Conservation (phyloP, 2,113 vertebrate genomes). For the Corythaixoides concolor region DNA sequence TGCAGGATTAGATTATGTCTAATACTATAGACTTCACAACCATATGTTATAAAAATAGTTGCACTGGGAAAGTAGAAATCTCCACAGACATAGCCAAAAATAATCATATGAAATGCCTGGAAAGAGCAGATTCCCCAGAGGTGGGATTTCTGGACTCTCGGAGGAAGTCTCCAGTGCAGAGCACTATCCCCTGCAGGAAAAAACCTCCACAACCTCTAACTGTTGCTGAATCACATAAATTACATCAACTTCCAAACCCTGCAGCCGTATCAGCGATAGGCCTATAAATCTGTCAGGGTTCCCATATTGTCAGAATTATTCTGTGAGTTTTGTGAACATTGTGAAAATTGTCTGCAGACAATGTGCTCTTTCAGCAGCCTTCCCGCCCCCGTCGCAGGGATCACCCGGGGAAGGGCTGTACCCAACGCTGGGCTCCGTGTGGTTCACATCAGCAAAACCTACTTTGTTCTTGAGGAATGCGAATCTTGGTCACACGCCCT, state of each 20-base stretch:
- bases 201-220: neutral
- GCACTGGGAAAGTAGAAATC: conserved; percentile 31
- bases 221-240: conserved; percentile 1
- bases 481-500: neutral
- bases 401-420: neutral
- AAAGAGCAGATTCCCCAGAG: conserved; percentile 44
- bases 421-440: neutral
- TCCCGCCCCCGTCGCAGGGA: neutral
- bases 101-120: conserved; percentile 26
- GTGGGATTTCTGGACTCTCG: neutral
- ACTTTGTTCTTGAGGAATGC: neutral
- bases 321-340: neutral
- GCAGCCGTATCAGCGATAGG: neutral
- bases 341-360: neutral
- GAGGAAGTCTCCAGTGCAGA: conserved; percentile 2
- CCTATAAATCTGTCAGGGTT: conserved; percentile 1
- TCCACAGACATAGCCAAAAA: conserved; percentile 51
- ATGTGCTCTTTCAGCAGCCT: conserved; percentile 18
- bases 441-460: neutral
- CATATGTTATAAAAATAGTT: conserved; percentile 33
- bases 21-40: conserved; percentile 19
- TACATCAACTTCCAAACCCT: neutral
- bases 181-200: neutral
- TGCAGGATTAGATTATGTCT: neutral
- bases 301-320: neutral